Evolutionary conservation across 1,140 invertebrate species (phyloP), one percentile per base, ranked within the genome.

Genomic region (Caenorhabditis tropicalis): DNA sequence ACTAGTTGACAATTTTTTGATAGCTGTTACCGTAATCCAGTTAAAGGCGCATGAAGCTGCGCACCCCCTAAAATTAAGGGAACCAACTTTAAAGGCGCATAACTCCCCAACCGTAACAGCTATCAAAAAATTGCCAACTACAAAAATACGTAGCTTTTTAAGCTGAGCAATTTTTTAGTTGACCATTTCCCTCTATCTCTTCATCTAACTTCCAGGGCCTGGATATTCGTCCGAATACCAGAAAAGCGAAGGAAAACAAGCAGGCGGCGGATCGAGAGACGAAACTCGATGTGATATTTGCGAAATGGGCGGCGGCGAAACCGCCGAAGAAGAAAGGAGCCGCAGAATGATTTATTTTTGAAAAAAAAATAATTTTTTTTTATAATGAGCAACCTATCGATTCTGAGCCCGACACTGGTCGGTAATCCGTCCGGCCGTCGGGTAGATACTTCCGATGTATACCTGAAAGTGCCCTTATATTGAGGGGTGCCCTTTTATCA

Each of bases 361-460:
- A 27, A 27, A 56, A 56, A 27, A 12, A 27, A 56, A 56, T 56
- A 21, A 21, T 0, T 29, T 21, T 51, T 51, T 51, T n/a, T 24
- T 1, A 27, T 10, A 27, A 27, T 12, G 19, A 6, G 24, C 9
- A 16, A 10, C 10, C 29, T n/a, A 74, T 43, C 65, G 65, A 74
- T 87, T 87, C 27, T 80, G 70, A 46, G 79, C 21, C 58, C 86
- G 29, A 48, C 86, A 87, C 21, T 84, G 19, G 24, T 86, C 86
- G 7, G 86, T 87, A 10, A 87, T 87, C n/a, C 86, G 31, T 46
- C 87, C 87, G 49, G 87, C 86, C 21, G 84, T 87, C 4, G 87
- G 87, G 43, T 84, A 87, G 60, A 87, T 82, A 21, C 85, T 82
- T 51, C 87, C 87, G 33, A 87, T 87, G 58, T 83, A 87, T 0